Evolutionary conservation across 1,140 invertebrate genomes (phyloP), one percentile per base, ranked within the genome.

Genomic region (Leptonema lineaticorne): DNA sequence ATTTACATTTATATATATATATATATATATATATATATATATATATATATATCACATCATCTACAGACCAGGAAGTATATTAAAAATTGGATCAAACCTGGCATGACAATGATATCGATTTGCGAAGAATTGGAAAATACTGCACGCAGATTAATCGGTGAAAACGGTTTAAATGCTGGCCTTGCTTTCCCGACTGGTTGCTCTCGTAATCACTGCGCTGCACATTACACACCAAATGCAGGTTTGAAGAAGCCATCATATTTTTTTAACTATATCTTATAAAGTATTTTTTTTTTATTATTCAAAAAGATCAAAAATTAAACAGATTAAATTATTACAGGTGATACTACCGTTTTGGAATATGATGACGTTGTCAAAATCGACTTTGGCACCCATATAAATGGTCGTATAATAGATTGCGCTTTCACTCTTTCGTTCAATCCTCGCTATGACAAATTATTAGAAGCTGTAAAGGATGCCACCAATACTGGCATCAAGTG

Each of bases 361-460:
- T 93, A 95, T 76, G 96, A 99, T 78, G 98, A 99, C 83, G 97
- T 99, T 2, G 97, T 96, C 63, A 99, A 99, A 83, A 98, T 99
- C 77, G 98, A 99, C 82, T 99, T 99, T 84, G 98, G 98, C 62
- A 98, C 96, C 28, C 98, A 99, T 79, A 95, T 99, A 50, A 99
- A 99, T 82, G 97, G 96, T 5, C 87, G 95, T 48, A 98, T 99
- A 65, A 98, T 99, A 69, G 97, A 99, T 80, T 99, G 97, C 84
- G 98, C 98, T 18, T 99, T 98, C 81, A 99, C 98, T 4, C 78
- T 98, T 67, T 88, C 95, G 22, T 99, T 99, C 77, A 97, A 99
- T 84, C 89, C 92, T 4, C 97, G 96, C 75, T 99, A 97, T 81
- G 96, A 99, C 78, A 93, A 92, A 69, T 79, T 99, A 20, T 85